Evolutionary conservation across 2,797 vertebrate species (phyloP).

Genomic region (Dromococcyx pavoninus): DNA sequence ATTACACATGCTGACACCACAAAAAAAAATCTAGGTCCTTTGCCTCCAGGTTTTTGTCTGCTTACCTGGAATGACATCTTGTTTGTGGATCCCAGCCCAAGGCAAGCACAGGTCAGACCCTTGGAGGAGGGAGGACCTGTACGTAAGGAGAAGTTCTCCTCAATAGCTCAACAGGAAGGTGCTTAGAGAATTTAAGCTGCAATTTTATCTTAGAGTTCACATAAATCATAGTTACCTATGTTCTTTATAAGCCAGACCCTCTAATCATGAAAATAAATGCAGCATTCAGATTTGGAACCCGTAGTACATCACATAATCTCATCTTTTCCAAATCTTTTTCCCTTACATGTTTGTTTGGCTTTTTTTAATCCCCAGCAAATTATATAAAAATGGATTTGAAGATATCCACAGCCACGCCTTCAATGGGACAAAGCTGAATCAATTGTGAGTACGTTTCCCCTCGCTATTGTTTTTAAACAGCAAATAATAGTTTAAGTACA

Average conservation of each 20-base stretch:
- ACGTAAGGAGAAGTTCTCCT: neutral
- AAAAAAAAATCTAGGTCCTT: neutral
- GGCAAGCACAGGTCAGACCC: neutral
- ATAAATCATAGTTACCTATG: neutral
- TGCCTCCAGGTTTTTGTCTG: neutral
- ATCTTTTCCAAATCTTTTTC: neutral
- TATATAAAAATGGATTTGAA: conserved; percentile 89
- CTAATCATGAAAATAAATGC: neutral
- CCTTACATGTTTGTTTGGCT: neutral
- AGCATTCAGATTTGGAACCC: neutral
- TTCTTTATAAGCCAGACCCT: neutral
- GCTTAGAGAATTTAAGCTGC: neutral
- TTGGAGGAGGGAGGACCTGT: neutral
- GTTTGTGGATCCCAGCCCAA: neutral
- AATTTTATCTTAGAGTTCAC: neutral
- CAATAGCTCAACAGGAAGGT: neutral
- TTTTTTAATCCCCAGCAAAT: conserved; percentile 77
- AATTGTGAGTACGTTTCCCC: conserved; percentile 81
- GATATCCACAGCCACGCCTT: conserved; percentile 89
- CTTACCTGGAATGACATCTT: neutral
- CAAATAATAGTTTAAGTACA: neutral
- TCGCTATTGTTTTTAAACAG: neutral
- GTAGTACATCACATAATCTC: neutral
- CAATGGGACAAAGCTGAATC: conserved; percentile 88
- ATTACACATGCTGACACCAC: neutral